Base-by-base conservation (phyloP, 2,888 invertebrate species). In the Tiliacea citrago region DNA sequence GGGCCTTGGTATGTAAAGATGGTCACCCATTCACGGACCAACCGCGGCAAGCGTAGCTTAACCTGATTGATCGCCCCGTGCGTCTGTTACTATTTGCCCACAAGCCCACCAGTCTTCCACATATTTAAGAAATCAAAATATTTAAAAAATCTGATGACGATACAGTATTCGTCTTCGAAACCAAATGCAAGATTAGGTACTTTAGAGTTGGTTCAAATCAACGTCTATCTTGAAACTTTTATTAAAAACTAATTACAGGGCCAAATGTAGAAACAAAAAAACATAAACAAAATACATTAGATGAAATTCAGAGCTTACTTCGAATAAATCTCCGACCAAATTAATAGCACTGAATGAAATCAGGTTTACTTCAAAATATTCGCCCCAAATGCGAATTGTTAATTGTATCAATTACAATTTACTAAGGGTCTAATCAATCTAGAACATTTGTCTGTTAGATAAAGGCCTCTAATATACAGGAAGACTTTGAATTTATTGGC, bases 321-420 rank as follows among this genome's bases (percentile, higher is more conserved):
- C 12, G 16, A 63, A 71, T 60, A 65, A 65, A 77, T 58, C 35
- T 72, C 39, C 29, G 42, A 47, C 4, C 6, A 85, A 85, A 85
- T 77, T 60, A 62, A 77, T 47, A 45, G 39, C 8, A 39, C 63
- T 53, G 57, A 62, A 82, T 61, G 29, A 67, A 85, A 72, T 76
- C 49, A 68, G 29, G 12, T 42, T 68, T 47, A 57, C 68, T 73
- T 68, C 68, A 68, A 71, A 85, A 68, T 66, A 63, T 71, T 13
- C 65, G 39, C 12, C 18, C 13, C 13, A 61, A 81, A 77, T 75
- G 61, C 45, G 58, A 72, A 63, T 80, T 45, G 57, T 74, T 73
- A 84, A 86, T 77, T 77, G 57, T 71, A 73, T 71, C 73, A 84
- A 84, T 81, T 84, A 74, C n/a, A 69, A 35, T 39, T 39, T 39